These are phyloP conservation scores for Drosophila mayri DNA, from an alignment of 1,140 invertebrate genomes.

Conservation along the genomic window DNA sequence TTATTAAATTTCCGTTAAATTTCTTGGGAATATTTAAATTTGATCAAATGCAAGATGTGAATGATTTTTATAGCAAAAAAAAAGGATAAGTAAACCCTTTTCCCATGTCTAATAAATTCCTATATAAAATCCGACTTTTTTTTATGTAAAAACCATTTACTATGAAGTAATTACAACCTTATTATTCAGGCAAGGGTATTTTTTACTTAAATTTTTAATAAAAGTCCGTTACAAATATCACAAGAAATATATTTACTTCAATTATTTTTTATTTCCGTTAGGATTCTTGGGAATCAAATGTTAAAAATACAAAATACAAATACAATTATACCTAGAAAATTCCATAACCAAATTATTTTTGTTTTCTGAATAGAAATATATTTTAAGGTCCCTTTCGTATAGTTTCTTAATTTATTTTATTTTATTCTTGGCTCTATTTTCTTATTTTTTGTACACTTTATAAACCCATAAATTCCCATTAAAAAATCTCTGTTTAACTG, in stretches of 20 bases:
- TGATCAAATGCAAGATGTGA: slow-evolving; percentile 16
- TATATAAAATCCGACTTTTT: neutral
- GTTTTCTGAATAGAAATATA: too few relatives aligned
- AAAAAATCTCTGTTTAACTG: slow-evolving; percentile 9
- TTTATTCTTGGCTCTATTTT: too few relatives aligned
- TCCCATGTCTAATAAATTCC: slow-evolving; percentile 9
- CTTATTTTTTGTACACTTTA: neutral
- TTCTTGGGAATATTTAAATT: slow-evolving; percentile 40
- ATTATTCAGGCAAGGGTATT: neutral
- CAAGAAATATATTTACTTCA: neutral
- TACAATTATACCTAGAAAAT: too few relatives aligned
- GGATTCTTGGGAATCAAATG: neutral
- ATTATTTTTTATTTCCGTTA: neutral
- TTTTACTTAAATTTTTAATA: slow-evolving; percentile 23
- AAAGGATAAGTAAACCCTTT: slow-evolving; percentile 14
- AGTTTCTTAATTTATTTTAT: neutral
- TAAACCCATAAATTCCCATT: too few relatives aligned
- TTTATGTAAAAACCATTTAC: neutral
- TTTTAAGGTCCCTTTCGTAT: neutral
- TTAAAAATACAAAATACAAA: too few relatives aligned
- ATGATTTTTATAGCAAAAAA: slow-evolving; percentile 22
- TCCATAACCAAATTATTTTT: too few relatives aligned
- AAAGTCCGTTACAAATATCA: neutral
- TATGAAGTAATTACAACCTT: neutral
- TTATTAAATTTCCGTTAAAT: slow-evolving; percentile 66